Evolutionary conservation across 2,113 vertebrate genomes (phyloP), one percentile per base, ranked within the genome.

Genomic region (Alectura lathami): DNA sequence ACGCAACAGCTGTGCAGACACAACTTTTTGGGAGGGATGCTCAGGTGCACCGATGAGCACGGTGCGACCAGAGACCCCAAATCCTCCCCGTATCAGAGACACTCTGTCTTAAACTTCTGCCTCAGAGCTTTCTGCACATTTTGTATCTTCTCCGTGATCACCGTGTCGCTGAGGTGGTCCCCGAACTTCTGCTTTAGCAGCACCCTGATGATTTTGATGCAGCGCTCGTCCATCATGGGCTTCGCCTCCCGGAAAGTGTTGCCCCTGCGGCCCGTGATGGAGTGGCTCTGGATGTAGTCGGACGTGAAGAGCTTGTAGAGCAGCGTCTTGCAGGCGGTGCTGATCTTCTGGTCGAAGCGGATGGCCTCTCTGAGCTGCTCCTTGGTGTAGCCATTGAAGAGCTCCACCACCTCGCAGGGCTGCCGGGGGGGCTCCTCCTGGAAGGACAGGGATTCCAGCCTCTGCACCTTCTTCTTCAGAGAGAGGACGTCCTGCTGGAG

Each of bases 131-230:
- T 97, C 95, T 97, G 96, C 89, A 97, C 95, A 0, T 97, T 97
- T 17, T 96, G 97, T 63, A 97, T 97, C 91, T 97, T 97, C 96
- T 97, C 97, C 0, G 97, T 97, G 94, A 97, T 97, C 42, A 97
- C 96, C 0, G 96, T 97, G 90, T 97, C 95, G 0, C 96, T 97
- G 47, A 97, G 93, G 54, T 97, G 96, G 10, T 96, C 96, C 5
- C 97, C 96, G 67, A 97, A 97, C 75, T 96, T 97, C 91, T 97
- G 96, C 18, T 95, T 97, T 60, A 96, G 26, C 78, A 97, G 82
- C 68, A 97, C 94, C 80, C 96, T 13, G 7, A 97, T 96, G 69
- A 96, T 96, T 62, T 97, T 97, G 81, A 97, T 96, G 91, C 96
- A 97, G 16, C 95, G 95, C 8, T 97, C 96, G 4, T 97, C 97